These are phyloP conservation scores for Phocoena sinus DNA, from an alignment of 2,113 vertebrate species.

Conservation along the genomic window DNA sequence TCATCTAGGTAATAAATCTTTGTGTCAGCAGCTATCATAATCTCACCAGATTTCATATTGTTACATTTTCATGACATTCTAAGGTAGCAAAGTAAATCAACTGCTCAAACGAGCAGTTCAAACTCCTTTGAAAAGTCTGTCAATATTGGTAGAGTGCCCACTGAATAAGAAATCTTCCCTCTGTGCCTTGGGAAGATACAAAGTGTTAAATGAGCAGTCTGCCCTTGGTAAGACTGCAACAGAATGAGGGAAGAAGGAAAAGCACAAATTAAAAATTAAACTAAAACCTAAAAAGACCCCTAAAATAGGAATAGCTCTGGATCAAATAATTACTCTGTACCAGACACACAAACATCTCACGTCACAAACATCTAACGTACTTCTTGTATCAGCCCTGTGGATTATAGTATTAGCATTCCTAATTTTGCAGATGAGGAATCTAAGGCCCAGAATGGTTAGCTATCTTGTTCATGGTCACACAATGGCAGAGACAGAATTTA, in stretches of 20 bases:
- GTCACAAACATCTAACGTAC: neutral
- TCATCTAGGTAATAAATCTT: constrained; percentile 31
- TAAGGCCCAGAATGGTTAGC: neutral
- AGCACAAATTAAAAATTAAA: neutral
- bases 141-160: neutral
- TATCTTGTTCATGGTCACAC: neutral
- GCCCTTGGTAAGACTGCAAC: neutral
- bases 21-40: neutral
- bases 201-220: neutral
- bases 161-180: neutral
- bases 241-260: neutral
- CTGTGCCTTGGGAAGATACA: neutral
- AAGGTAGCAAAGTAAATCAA: constrained; percentile 39
- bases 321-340: neutral
- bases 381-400: neutral
- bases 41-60: constrained; percentile 27
- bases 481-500: neutral
- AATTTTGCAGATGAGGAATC: neutral
- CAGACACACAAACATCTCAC: neutral
- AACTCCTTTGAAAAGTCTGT: neutral
- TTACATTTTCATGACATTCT: neutral
- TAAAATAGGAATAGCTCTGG: neutral
- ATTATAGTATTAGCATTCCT: neutral
- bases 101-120: constrained; percentile 15
- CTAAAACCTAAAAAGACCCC: neutral